Conservation (phyloP, 2,113 vertebrate genomes). For the Sinocyclocheilus anophthalmus region DNA sequence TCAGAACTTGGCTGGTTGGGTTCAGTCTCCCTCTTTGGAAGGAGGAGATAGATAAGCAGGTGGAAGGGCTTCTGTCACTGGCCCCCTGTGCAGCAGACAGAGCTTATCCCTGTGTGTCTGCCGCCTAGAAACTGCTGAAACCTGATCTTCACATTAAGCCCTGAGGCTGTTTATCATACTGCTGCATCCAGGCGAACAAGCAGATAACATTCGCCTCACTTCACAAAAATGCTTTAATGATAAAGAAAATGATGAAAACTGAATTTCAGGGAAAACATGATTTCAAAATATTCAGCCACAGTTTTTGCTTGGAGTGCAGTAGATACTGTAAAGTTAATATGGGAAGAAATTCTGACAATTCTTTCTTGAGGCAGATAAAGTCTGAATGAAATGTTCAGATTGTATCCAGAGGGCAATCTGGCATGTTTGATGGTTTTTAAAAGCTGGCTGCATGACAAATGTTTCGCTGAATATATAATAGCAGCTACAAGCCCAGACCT, state of each 20-base stretch:
- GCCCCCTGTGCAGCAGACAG: constrained; percentile 23
- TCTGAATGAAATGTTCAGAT: not conserved
- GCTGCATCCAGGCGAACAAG: constrained; percentile 21
- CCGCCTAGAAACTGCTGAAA: constrained; percentile 35
- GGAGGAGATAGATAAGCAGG: constrained; percentile 32
- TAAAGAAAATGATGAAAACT: constrained; percentile 14
- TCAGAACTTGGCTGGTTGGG: not conserved
- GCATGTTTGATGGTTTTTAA: constrained; percentile 3
- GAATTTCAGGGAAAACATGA: not conserved
- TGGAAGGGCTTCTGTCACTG: constrained; percentile 30
- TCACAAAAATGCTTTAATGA: constrained; percentile 23
- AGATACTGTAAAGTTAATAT: not conserved
- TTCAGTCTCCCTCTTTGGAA: not conserved
- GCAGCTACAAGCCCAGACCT: constrained; percentile 15
- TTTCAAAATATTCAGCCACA: not conserved
- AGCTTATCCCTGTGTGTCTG: constrained; percentile 41
- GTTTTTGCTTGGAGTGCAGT: not conserved
- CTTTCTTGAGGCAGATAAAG: not conserved
- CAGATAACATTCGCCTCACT: not conserved
- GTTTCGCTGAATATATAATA: not conserved
- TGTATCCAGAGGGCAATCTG: constrained; percentile 12
- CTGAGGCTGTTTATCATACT: constrained; percentile 18
- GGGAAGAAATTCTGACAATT: not conserved
- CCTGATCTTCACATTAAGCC: constrained; percentile 40
- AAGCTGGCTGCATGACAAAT: not conserved